Evolutionary conservation across 1,140 invertebrate genomes (phyloP).

Genomic region (Drosophila sp.): DNA sequence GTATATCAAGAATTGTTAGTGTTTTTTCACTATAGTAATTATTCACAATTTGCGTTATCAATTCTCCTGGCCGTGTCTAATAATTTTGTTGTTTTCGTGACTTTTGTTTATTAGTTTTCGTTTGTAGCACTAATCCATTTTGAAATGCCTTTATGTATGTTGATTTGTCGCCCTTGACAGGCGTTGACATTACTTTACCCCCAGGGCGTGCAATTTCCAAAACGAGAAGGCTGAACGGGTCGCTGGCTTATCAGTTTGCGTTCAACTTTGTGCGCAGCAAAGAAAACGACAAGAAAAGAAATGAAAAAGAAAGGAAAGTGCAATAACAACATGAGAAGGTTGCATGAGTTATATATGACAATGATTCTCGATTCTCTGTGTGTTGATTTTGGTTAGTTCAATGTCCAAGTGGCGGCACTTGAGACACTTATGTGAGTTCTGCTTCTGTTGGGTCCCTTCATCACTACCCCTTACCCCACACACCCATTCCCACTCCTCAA

Average conservation of each 20-base stretch:
- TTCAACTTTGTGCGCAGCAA: background rate
- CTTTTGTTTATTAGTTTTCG: slow-evolving; percentile 55
- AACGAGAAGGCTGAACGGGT: background rate
- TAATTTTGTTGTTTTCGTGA: slow-evolving; percentile 26
- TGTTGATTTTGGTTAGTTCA: slow-evolving; percentile 40
- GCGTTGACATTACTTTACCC: slow-evolving; percentile 28
- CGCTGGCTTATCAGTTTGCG: background rate
- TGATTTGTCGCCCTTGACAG: slow-evolving; percentile 34
- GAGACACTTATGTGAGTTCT: slow-evolving; percentile 25
- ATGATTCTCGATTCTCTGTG: background rate
- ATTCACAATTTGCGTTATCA: slow-evolving; percentile 52
- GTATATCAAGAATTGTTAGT: background rate
- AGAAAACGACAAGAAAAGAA: background rate
- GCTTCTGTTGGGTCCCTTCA: background rate
- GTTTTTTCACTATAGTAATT: slow-evolving; percentile 31
- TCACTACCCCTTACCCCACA: no score
- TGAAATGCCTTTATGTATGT: slow-evolving; percentile 14
- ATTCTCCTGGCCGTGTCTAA: slow-evolving; percentile 32
- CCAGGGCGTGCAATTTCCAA: background rate
- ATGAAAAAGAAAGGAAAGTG: no score
- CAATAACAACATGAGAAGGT: background rate
- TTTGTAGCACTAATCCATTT: slow-evolving; percentile 54
- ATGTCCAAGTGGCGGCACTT: slow-evolving; percentile 68
- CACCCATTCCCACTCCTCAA: no score
- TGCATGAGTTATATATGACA: background rate